Percentiles rank a stretch among this genome's conserved stretches.
Evolutionary conservation across 2,113 vertebrate species (phyloP).

Genomic region (Chitala chitala): DNA sequence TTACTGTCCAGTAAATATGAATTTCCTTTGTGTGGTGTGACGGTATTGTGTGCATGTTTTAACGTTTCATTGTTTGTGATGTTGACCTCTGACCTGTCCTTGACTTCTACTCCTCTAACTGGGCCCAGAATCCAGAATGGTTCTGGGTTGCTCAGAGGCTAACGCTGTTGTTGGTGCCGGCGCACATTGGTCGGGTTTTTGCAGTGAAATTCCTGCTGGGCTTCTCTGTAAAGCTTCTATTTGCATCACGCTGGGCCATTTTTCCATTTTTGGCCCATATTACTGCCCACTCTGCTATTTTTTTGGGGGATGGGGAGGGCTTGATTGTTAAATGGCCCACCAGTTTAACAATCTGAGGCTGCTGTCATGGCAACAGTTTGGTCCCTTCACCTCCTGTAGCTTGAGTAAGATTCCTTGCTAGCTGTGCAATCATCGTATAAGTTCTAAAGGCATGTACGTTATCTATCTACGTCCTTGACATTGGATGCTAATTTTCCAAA

Average conservation of each 20-base stretch:
- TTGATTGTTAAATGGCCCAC: slow-evolving; percentile 31
- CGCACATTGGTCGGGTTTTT: neutral
- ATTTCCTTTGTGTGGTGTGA: slow-evolving; percentile 25
- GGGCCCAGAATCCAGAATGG: neutral
- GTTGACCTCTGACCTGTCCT: neutral
- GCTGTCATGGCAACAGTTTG: slow-evolving; percentile 57
- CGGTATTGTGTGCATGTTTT: slow-evolving; percentile 40
- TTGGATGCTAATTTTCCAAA: too few relatives aligned
- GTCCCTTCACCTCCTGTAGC: neutral
- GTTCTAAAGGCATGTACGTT: neutral
- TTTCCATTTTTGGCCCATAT: neutral
- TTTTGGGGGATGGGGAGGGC: too few relatives aligned
- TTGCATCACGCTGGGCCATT: too few relatives aligned
- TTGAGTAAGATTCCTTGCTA: neutral
- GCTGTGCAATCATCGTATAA: neutral
- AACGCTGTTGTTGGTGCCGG: neutral
- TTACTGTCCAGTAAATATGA: slow-evolving; percentile 17
- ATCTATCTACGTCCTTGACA: too few relatives aligned
- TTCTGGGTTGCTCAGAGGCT: slow-evolving; percentile 5
- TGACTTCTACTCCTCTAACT: slow-evolving; percentile 26
- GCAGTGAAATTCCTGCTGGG: neutral
- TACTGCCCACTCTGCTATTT: too few relatives aligned
- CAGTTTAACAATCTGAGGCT: slow-evolving; percentile 38
- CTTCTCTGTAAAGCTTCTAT: too few relatives aligned
- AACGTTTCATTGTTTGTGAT: slow-evolving; percentile 26